Percentiles rank a stretch among this genome's conserved stretches.
Conservation (phyloP, 2,113 vertebrate genomes). For the Chinchilla lanigera region DNA sequence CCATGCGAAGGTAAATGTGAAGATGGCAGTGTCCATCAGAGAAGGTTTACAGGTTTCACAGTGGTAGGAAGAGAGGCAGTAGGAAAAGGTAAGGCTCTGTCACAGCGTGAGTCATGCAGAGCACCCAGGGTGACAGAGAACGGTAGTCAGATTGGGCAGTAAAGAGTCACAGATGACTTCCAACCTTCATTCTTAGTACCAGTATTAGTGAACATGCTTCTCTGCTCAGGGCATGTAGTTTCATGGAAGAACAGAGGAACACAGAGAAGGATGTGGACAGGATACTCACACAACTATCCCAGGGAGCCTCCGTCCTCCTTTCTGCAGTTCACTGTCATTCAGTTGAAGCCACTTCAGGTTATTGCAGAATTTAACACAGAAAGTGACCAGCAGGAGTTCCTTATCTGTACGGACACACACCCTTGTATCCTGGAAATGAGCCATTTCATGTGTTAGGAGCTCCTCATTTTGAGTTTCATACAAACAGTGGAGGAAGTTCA, state of each 20-base stretch:
- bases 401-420: background rate
- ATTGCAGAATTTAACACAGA: slow-evolving; percentile 38
- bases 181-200: too few species aligned
- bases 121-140: background rate
- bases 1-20: background rate
- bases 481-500: slow-evolving; percentile 51
- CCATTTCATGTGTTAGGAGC: background rate
- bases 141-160: too few species aligned
- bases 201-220: background rate
- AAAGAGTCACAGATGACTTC: too few species aligned
- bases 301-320: rapidly evolving
- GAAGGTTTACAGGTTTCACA: too few species aligned
- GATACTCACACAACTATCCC: slow-evolving; percentile 42
- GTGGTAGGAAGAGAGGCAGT: background rate
- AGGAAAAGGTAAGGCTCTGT: background rate
- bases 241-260: rapidly evolving
- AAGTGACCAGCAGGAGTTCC: slow-evolving; percentile 50
- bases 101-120: rapidly evolving
- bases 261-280: rapidly evolving
- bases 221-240: background rate
- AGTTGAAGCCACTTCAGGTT: background rate
- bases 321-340: rapidly evolving
- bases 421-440: background rate
- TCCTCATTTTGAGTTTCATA: slow-evolving; percentile 68
- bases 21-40: background rate